Base-by-base conservation (phyloP, 2,888 invertebrate species). In the Dynastes tityus region DNA sequence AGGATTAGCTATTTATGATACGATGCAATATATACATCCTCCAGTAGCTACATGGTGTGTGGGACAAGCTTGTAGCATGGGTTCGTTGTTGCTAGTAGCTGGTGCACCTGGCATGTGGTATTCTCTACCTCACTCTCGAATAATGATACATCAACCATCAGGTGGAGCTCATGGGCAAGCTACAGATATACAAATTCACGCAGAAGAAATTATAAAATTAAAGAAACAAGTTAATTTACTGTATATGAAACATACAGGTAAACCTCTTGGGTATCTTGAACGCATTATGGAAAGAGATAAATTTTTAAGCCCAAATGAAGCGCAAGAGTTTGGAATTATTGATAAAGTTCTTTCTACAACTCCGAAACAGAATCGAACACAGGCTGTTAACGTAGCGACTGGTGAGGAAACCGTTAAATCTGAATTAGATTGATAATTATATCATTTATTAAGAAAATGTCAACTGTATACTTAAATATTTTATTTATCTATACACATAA, bases 21-120 rank as follows among this genome's bases (percentile, higher is more conserved):
- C 99, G 32, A 99, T 99, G 99, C 99, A 99, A 89, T 99, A 98
- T 86, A 96, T 99, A 74, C 93, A 96, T 80, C 98, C 99, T 98
- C 99, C 99, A 0, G 95, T 99, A 40, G 96, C 98, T 4, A 99
- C 99, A 0, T 99, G 99, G 97, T 96, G 96, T 86, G 95, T 96
- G 0, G 99, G 99, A 0, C 98, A 98, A 89, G 99, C 99, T 0
- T 97, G 97, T 86, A 98, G 98, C 82, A 99, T 99, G 99, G 99
- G 97, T 2, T 98, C 98, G 11, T 90, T 99, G 68, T 90, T 99
- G 9, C 89, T 99, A 82, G 94, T 97, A 13, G 96, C 98, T 32
- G 99, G 99, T 67, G 78, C 81, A 40, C 80, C 82, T 51, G 97
- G 98, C 13, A 97, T 97, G 96, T 91, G 99, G n/a, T 95, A 98